These are phyloP conservation scores for Anguilla megastoma DNA, from an alignment of 2,797 vertebrate species.

Conservation along the genomic window DNA sequence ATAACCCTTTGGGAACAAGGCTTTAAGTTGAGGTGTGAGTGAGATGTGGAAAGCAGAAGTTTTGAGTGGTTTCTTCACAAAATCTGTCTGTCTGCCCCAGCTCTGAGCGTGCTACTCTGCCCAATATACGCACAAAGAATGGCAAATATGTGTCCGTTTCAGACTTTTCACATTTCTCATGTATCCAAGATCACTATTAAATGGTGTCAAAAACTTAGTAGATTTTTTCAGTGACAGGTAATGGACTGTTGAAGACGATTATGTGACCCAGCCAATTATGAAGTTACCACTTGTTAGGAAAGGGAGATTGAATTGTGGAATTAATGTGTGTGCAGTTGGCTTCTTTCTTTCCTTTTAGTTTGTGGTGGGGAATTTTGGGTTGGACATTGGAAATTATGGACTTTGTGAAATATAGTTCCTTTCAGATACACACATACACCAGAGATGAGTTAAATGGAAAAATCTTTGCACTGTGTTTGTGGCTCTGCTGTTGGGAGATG, in stretches of 20 bases:
- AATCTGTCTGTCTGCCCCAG: not conserved
- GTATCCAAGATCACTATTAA: not conserved
- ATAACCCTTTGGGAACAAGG: not conserved
- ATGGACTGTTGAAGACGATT: not conserved
- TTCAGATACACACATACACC: not conserved
- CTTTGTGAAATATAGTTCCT: not conserved
- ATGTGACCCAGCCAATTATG: slow-evolving; percentile 7
- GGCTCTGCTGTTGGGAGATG: not conserved
- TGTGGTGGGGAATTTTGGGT: slow-evolving; percentile 3
- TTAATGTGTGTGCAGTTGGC: not conserved
- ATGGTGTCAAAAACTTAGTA: not conserved
- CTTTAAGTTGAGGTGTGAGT: not conserved
- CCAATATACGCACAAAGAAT: not conserved
- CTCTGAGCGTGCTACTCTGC: not conserved
- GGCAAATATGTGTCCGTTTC: not conserved
- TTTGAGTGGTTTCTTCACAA: not conserved
- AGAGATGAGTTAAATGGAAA: not conserved
- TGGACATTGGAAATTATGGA: not conserved
- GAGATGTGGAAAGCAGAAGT: not conserved
- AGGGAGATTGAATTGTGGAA: not conserved
- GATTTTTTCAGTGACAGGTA: not conserved
- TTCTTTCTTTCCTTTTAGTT: slow-evolving; percentile 13
- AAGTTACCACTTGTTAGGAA: not conserved
- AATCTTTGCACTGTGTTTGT: not conserved
- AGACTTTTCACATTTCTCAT: not conserved